phyloP scores from a whole-genome alignment of 2,797 vertebrate species.

The Leptoclinus maculatus region DNA sequence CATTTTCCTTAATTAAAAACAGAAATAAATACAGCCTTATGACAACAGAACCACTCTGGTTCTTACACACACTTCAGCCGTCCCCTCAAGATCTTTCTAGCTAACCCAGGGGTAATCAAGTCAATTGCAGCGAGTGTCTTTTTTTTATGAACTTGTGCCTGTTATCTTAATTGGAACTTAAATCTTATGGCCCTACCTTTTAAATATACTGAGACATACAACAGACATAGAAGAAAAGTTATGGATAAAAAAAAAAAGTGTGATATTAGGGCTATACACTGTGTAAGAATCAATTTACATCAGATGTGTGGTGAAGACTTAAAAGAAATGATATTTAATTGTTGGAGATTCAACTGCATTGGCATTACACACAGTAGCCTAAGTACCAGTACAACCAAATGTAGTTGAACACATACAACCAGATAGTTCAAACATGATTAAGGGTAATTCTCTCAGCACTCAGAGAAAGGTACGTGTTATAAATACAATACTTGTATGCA shows the following conservation, averaged over 20 bases:
- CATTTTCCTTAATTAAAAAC: conserved; percentile 92
- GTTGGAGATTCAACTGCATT: neutral
- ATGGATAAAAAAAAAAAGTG: neutral
- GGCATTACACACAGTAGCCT: neutral
- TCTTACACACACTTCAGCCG: conserved; percentile 64
- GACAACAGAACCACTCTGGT: conserved; percentile 79
- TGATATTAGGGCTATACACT: neutral
- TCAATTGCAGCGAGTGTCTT: conserved; percentile 37
- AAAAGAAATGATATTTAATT: neutral
- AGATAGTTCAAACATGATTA: neutral
- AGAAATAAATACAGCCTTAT: conserved; percentile 88
- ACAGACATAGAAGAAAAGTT: neutral
- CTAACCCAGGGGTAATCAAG: conserved; percentile 50
- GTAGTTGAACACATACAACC: neutral
- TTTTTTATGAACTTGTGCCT: conserved; percentile 32
- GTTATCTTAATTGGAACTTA: conserved; percentile 37
- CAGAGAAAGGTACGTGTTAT: neutral
- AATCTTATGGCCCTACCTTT: conserved; percentile 9
- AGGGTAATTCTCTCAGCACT: neutral
- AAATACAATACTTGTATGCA: neutral
- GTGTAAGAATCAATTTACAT: neutral
- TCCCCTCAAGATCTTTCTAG: conserved; percentile 61
- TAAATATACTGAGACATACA: conserved; percentile 12
- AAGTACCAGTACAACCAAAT: neutral
- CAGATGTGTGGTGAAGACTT: neutral